Evolutionary conservation across 2,888 invertebrate genomes (phyloP), one percentile per base, ranked within the genome.

Genomic region (Ganaspis brasiliensis): DNA sequence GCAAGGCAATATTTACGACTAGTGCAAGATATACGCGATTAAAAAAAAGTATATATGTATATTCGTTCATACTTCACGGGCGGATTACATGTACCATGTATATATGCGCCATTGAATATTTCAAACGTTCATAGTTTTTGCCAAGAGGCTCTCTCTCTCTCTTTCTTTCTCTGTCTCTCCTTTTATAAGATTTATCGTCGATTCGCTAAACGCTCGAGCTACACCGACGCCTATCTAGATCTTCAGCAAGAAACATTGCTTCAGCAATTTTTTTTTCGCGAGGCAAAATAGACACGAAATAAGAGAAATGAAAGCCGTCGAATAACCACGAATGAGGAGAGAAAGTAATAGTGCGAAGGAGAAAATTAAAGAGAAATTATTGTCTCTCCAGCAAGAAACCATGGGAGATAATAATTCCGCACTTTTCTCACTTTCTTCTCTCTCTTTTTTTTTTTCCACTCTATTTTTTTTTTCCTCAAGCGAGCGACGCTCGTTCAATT

Each of bases 401-500:
- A 21, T 26, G 31, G 59, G n/a, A 67, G 24, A 63, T 63, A 67
- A 67, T 67, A 67, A 67, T 67, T 21, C 37, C 21, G 24, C 63
- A 67, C 21, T 45, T 67, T 67, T 45, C 37, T 19, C 63, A 9
- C 70, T 40, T 72, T 16, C 52, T n/a, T 63, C 21, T 24, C 14
- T 8, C 2, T 12, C 21, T 49, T 72, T 57, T 63, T 45, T 31
- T 31, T n/a, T 4, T 12, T 52, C 35, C 52, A 10, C 14, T 59
- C 35, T 57, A 12, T 49, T 26, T 56, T 26, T 56, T 45, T 3
- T 10, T 49, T 40, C 0, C 5, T 12, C 49, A 52, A 16, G 61
- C 31, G 56, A 31, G 21, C 26, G 35, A 59, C 67, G n/a, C 26
- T 72, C 59, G 76, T 76, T 79, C 72, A 76, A 79, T 79, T 70